Conservation (phyloP, 1,140 invertebrate genomes). For the Holotrichia oblita region DNA sequence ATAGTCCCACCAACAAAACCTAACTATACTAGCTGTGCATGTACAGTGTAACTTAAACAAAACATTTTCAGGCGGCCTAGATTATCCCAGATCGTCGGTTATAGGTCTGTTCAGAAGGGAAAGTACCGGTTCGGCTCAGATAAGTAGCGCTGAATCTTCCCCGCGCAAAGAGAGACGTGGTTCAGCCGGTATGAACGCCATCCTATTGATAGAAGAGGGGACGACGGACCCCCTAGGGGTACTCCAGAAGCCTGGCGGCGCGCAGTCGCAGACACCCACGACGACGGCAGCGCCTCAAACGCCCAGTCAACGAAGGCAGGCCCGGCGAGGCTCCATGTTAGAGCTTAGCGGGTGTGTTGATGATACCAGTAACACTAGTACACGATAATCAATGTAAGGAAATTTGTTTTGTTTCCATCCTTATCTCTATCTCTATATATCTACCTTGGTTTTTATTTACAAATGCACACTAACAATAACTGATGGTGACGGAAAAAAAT, state of each 20-base stretch:
- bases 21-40: constrained; percentile 25
- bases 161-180: constrained; percentile 59
- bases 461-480: constrained; percentile 39
- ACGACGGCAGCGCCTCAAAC: constrained; percentile 59
- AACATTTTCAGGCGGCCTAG: constrained; percentile 39
- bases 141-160: constrained; percentile 61
- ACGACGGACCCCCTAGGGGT: constrained; percentile 66
- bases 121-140: constrained; percentile 22
- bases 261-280: constrained; percentile 9
- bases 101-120: constrained; percentile 41
- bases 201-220: constrained; percentile 67
- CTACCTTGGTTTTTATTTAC: constrained; percentile 18
- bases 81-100: constrained; percentile 40
- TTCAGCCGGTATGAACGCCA: constrained; percentile 60
- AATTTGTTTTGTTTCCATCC: constrained; percentile 49
- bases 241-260: constrained; percentile 59
- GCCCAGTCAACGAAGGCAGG: constrained; percentile 68
- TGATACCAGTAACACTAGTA: constrained; percentile 53
- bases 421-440: constrained; percentile 20
- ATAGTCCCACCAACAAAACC: constrained; percentile 1
- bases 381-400: constrained; percentile 56
- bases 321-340: constrained; percentile 72
- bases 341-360: constrained; percentile 73
- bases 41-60: constrained; percentile 28
- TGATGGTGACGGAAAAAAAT: not conserved